A percentile compares a stretch with the other conserved stretches of the same genome.
phyloP scores from a whole-genome alignment of 2,797 vertebrate species.

The Mormyrops boulengeri region DNA sequence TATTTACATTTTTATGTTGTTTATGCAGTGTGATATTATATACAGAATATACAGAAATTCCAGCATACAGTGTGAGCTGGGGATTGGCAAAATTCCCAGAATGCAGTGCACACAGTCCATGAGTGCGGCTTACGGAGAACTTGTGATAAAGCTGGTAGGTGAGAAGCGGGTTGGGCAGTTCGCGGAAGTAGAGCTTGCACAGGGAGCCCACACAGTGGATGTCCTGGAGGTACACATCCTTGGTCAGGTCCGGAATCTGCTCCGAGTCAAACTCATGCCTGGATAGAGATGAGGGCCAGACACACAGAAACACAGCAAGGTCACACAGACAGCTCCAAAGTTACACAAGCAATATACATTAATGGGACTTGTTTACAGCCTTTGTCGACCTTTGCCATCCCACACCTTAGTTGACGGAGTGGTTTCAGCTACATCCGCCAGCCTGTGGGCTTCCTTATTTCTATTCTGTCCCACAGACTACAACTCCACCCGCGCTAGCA shows the following conservation, averaged over 20 bases:
- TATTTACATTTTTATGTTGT: background rate
- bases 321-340: background rate
- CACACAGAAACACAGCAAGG: background rate
- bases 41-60: background rate
- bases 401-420: background rate
- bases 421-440: background rate
- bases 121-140: constrained; percentile 80
- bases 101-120: background rate
- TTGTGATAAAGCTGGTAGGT: constrained; percentile 97
- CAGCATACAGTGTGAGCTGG: background rate
- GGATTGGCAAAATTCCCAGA: background rate
- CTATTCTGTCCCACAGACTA: background rate
- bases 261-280: constrained; percentile 98
- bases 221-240: constrained; percentile 89
- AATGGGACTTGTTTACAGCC: background rate
- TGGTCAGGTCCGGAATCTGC: constrained; percentile 91
- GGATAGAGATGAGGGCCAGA: constrained; percentile 4
- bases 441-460: background rate
- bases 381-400: background rate
- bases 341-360: background rate
- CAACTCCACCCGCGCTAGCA: background rate
- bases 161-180: constrained; percentile 94
- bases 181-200: constrained; percentile 96
- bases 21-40: background rate
- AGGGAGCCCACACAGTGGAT: constrained; percentile 96